Evolutionary conservation across 2,113 vertebrate species (phyloP), one percentile per base, ranked within the genome.

Genomic region (Climacteris rufus): DNA sequence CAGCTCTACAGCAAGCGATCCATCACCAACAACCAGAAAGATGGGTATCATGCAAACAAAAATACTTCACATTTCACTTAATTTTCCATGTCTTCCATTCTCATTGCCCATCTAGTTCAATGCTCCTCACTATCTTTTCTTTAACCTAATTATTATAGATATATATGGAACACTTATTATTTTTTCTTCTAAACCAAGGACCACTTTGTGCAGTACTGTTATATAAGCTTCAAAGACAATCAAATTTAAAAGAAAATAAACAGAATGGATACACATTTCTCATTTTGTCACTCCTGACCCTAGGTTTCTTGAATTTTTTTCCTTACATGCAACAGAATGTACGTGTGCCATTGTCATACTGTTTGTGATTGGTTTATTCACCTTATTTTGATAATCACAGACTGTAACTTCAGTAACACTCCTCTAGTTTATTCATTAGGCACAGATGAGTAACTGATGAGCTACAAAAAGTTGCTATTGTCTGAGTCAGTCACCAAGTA

Each of bases 401-500:
- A 77, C 35, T 53, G 7, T 13, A 90, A 82, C 33, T 37, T 75
- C 79, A 83, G 57, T 52, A 83, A 64, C 30, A 56, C 23, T 95
- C 40, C 44, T 87, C 65, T 35, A 82, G 77, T 75, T 87, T 65
- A 87, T 84, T 87, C 78, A 79, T 40, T n/a, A 69, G 61, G 56
- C 80, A 94, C 30, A 92, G 84, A 87, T 72, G 68, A 82, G 69
- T 59, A 93, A 92, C 44, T 30, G 83, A 89, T 53, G 70, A 91
- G 89, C 81, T 79, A 97, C 77, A 84, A 95, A 82, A 95, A 91
- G 61, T 87, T 27, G 7, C 78, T 91, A 87, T 91, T 96, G 87
- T 92, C 54, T 87, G 66, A 91, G 49, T 54, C 88, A 79, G 85
- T 45, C 83, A 92, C 89, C 83, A 89, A 94, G 33, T 86, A 89